Percentiles rank a stretch among this genome's conserved stretches.
phyloP scores from a whole-genome alignment of 2,888 invertebrate species.

The Hydrotaea cyrtoneurina region DNA sequence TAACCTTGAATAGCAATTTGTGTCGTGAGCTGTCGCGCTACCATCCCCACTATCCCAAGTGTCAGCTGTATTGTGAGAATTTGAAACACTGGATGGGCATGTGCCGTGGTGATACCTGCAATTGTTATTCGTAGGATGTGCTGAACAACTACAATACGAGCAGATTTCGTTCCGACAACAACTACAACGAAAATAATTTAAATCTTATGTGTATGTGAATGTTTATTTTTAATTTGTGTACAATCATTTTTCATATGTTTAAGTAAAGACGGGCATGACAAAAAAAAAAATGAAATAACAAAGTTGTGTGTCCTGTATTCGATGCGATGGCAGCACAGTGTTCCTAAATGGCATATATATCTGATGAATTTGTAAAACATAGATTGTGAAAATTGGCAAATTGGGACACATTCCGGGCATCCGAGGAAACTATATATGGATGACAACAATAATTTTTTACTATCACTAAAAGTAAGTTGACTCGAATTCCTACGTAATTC shows the following conservation, averaged over 20 bases:
- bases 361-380: too few relatives aligned
- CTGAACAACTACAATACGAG: neutral
- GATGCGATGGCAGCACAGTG: too few relatives aligned
- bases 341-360: too few relatives aligned
- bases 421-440: too few relatives aligned
- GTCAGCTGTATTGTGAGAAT: conserved; percentile 76
- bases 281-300: neutral
- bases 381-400: too few relatives aligned
- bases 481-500: too few relatives aligned
- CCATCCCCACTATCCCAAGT: conserved; percentile 77
- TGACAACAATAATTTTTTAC: too few relatives aligned
- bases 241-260: neutral
- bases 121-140: conserved; percentile 75
- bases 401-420: too few relatives aligned
- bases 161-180: neutral
- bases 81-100: conserved; percentile 79
- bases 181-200: neutral
- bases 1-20: conserved; percentile 74
- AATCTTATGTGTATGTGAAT: neutral
- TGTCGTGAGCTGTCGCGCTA: conserved; percentile 74
- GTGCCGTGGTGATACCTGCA: conserved; percentile 75
- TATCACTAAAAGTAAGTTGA: too few relatives aligned
- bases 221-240: conserved; percentile 22
- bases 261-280: neutral
- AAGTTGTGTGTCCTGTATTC: neutral